A percentile compares a stretch with the other conserved stretches of the same genome.
Conservation (phyloP, 2,888 invertebrate species). For the Lissocephala sabroskyi region DNA sequence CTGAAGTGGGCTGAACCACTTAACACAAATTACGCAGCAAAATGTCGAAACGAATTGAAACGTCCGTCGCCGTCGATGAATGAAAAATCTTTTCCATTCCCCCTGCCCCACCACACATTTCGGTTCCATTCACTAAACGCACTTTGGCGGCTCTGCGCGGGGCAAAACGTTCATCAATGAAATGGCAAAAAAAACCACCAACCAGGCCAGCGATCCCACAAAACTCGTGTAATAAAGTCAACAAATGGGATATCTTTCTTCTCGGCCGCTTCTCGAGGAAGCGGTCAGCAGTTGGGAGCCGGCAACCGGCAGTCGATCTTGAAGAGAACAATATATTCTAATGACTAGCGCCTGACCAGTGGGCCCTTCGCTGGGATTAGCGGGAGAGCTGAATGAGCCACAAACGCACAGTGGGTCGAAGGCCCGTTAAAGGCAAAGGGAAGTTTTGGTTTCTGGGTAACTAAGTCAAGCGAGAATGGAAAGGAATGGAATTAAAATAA, state of each 20-base stretch:
- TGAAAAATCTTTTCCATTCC: conserved; percentile 43
- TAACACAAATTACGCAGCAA: conserved; percentile 70
- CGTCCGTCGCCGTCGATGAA: conserved; percentile 47
- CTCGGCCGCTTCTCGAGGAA: background rate
- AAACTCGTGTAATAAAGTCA: conserved; percentile 42
- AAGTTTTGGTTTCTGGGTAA: no score
- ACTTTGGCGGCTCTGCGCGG: background rate
- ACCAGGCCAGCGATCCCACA: background rate
- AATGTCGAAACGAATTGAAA: conserved; percentile 63
- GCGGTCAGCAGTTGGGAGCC: background rate
- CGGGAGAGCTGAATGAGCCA: no score
- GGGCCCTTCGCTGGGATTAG: background rate
- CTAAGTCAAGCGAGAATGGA: no score
- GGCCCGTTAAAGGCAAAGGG: no score
- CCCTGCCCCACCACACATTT: no score
- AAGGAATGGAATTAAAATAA: no score
- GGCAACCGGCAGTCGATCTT: background rate
- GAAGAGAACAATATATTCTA: conserved; percentile 54
- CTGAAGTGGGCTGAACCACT: conserved; percentile 67
- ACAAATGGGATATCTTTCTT: conserved; percentile 20
- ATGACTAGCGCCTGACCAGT: conserved; percentile 50
- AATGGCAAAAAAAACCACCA: conserved; percentile 34
- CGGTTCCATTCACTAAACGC: background rate
- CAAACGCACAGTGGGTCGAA: no score
- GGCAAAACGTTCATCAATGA: conserved; percentile 40